A percentile compares a stretch with the other conserved stretches of the same genome.
phyloP scores from a whole-genome alignment of 2,113 vertebrate genomes.

The Neogale vison region DNA sequence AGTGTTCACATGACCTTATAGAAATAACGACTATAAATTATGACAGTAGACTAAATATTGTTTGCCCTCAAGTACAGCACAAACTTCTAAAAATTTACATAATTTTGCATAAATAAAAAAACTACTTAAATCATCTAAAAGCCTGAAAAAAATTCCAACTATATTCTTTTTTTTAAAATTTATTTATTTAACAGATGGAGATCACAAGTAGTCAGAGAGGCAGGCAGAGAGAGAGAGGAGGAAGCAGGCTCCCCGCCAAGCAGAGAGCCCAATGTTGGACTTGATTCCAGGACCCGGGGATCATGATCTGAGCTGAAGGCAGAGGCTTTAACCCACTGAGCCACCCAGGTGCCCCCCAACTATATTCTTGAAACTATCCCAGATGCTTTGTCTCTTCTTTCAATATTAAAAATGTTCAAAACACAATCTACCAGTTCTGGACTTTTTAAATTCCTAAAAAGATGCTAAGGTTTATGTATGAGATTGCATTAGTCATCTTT shows the following conservation, averaged over 20 bases:
- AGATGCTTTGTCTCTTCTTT: background rate
- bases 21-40: background rate
- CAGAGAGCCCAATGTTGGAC: too few relatives aligned
- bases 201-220: too few relatives aligned
- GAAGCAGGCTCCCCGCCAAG: too few relatives aligned
- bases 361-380: background rate
- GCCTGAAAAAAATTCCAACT: background rate
- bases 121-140: background rate
- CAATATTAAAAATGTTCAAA: background rate
- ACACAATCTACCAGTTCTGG: background rate
- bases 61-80: background rate
- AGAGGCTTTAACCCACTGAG: too few relatives aligned
- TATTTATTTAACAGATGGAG: too few relatives aligned
- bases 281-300: too few relatives aligned
- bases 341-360: background rate
- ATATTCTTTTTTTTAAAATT: background rate
- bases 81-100: background rate
- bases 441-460: slow-evolving; percentile 19
- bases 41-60: background rate
- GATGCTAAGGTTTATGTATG: background rate
- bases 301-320: too few relatives aligned
- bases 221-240: too few relatives aligned
- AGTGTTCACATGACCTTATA: background rate
- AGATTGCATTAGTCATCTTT: background rate
- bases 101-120: slow-evolving; percentile 3